Evolutionary conservation across 2,113 vertebrate genomes (phyloP).

Genomic region (Sapayoa aenigma): DNA sequence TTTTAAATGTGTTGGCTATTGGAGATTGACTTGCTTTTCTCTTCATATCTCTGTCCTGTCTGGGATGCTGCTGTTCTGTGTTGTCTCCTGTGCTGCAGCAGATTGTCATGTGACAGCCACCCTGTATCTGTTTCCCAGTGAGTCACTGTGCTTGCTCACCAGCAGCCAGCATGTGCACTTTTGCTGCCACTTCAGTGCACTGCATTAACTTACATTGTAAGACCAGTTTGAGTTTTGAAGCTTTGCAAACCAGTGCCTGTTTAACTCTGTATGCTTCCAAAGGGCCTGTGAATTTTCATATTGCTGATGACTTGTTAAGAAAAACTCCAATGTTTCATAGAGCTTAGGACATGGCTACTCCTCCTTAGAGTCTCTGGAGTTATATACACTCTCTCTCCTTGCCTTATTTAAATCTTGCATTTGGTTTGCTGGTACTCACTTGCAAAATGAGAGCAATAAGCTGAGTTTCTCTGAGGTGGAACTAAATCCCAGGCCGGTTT

Average conservation of each 20-base stretch:
- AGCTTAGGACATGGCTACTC: neutral
- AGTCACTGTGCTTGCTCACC: neutral
- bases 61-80: neutral
- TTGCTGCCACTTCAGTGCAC: neutral
- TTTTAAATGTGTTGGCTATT: neutral
- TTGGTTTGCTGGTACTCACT: neutral
- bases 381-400: neutral
- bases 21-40: neutral
- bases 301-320: neutral
- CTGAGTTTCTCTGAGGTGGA: neutral
- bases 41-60: neutral
- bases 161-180: neutral
- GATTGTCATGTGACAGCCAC: neutral
- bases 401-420: neutral
- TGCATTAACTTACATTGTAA: neutral
- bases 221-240: neutral
- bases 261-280: neutral
- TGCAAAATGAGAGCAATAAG: neutral
- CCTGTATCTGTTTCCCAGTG: neutral
- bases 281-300: fast-evolving
- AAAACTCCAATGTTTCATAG: neutral
- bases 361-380: neutral
- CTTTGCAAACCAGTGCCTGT: neutral
- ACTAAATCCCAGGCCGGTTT: neutral
- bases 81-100: neutral